Conservation (phyloP, 2,113 vertebrate species). For the Marmota monax region DNA sequence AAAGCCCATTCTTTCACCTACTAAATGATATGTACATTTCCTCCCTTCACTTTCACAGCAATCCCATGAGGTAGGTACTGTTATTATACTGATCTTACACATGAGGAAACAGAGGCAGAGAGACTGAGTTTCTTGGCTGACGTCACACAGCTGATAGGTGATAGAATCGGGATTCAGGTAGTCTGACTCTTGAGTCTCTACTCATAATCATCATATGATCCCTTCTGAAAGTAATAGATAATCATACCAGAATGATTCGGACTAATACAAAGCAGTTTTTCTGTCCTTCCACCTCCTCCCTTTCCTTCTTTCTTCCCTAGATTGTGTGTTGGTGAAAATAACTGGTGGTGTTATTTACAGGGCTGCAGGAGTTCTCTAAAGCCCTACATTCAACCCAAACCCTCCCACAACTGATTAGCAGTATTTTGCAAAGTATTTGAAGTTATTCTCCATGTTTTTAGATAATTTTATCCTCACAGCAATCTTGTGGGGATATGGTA, state of each 20-base stretch:
- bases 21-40: accelerated
- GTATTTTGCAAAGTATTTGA: background rate
- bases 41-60: background rate
- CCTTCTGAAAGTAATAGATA: background rate
- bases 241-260: background rate
- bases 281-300: background rate
- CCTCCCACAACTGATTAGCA: background rate
- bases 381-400: background rate
- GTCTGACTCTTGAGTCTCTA: background rate
- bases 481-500: background rate
- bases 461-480: background rate
- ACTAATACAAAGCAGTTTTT: background rate
- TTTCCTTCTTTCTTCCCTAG: background rate
- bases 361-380: background rate
- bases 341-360: background rate
- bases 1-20: background rate
- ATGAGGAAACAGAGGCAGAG: background rate
- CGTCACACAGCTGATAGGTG: background rate
- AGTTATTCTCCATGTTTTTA: background rate
- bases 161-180: background rate
- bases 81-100: background rate
- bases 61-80: background rate
- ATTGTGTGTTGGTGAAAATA: background rate
- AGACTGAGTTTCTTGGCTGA: background rate
- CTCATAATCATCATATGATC: background rate